phyloP scores from a whole-genome alignment of 2,888 invertebrate species.

The Norana najaformis region DNA sequence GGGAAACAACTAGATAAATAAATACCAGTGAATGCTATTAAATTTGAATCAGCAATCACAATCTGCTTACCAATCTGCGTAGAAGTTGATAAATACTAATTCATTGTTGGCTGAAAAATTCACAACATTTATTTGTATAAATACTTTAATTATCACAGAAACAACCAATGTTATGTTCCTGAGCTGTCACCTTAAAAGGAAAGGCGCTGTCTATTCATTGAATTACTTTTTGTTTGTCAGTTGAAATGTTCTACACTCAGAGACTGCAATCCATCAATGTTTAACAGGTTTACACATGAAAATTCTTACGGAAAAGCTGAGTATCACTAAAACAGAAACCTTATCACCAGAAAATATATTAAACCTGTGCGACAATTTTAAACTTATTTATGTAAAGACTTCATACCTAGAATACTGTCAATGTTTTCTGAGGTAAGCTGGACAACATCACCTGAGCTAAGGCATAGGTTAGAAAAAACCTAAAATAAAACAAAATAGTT shows the following conservation, averaged over 20 bases:
- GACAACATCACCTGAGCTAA: slow-evolving; percentile 31
- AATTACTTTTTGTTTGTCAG: no score
- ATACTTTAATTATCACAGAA: neutral
- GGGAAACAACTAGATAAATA: neutral
- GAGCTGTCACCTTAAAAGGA: no score
- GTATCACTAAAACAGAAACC: neutral
- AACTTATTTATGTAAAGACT: neutral
- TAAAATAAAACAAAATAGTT: neutral
- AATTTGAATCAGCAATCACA: neutral
- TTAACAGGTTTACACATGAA: no score
- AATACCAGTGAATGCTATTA: neutral
- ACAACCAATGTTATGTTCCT: no score
- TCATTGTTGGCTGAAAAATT: slow-evolving; percentile 87
- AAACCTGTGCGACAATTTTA: neutral
- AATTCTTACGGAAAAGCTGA: no score
- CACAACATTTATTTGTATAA: no score
- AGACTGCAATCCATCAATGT: no score
- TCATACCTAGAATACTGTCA: slow-evolving; percentile 38
- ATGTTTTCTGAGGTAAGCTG: slow-evolving; percentile 34
- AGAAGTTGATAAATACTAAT: slow-evolving; percentile 96
- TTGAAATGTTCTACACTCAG: no score
- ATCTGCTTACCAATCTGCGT: slow-evolving; percentile 83
- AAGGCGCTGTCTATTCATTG: no score
- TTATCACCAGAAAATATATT: neutral
- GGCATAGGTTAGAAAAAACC: slow-evolving; percentile 20